A percentile compares a stretch with the other conserved stretches of the same genome.
phyloP scores from a whole-genome alignment of 1,140 invertebrate species.

The Anagrus nilaparvatae region DNA sequence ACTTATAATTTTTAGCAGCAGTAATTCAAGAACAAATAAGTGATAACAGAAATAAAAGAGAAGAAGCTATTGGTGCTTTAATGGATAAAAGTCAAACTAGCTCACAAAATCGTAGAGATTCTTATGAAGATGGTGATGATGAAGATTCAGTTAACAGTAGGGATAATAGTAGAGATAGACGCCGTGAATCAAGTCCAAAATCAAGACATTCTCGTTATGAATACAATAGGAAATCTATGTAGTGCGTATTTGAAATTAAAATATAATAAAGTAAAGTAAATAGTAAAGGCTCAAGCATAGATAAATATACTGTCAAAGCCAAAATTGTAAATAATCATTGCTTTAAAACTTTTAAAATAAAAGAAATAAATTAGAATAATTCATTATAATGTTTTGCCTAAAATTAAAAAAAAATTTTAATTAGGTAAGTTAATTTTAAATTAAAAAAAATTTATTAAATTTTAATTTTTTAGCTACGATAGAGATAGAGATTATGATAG shows the following conservation, averaged over 20 bases:
- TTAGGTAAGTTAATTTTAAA: too few species aligned
- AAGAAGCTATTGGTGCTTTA: slow-evolving; percentile 39
- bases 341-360: too few species aligned
- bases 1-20: background rate
- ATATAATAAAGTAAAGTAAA: too few species aligned
- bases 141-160: slow-evolving; percentile 35
- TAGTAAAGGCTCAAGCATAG: too few species aligned
- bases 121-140: slow-evolving; percentile 38
- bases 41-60: slow-evolving; percentile 33
- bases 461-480: slow-evolving; percentile 28
- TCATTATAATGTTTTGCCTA: too few species aligned
- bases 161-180: slow-evolving; percentile 36
- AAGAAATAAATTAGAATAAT: too few species aligned
- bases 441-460: background rate
- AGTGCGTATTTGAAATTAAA: too few species aligned
- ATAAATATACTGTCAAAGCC: too few species aligned
- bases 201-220: slow-evolving; percentile 31
- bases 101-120: slow-evolving; percentile 32
- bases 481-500: slow-evolving; percentile 35
- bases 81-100: slow-evolving; percentile 26
- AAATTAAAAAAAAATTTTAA: too few species aligned
- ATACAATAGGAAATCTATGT: slow-evolving; percentile 28
- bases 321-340: too few species aligned
- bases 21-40: slow-evolving; percentile 24
- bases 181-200: slow-evolving; percentile 32